phyloP scores from a whole-genome alignment of 1,140 invertebrate genomes.

The Coenobita brevimanus region DNA sequence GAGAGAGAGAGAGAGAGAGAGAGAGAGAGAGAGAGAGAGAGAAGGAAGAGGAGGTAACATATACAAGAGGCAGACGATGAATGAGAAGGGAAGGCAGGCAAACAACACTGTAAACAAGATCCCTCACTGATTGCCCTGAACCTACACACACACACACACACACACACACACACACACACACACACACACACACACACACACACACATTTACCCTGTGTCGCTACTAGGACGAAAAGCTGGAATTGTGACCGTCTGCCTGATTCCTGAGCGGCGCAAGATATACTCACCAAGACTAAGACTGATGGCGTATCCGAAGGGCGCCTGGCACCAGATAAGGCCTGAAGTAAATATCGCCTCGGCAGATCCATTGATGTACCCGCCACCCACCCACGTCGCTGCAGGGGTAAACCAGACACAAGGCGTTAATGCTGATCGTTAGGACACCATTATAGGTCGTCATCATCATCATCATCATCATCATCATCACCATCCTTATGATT shows the following conservation, averaged over 20 bases:
- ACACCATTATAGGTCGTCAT: too few species aligned
- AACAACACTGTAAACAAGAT: not conserved
- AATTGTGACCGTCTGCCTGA: too few species aligned
- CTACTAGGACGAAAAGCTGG: too few species aligned
- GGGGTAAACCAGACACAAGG: slow-evolving; percentile 72
- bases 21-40: not conserved
- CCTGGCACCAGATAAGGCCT: slow-evolving; percentile 96
- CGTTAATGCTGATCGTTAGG: not conserved
- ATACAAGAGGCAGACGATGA: not conserved
- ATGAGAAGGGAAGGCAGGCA: not conserved
- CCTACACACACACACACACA: not conserved
- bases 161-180: too few species aligned
- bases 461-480: too few species aligned
- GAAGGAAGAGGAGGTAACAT: not conserved
- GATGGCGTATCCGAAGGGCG: slow-evolving; percentile 96
- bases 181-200: too few species aligned
- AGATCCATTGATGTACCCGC: slow-evolving; percentile 98
- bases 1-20: too few species aligned
- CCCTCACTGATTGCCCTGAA: not conserved
- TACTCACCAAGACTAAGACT: slow-evolving; percentile 92
- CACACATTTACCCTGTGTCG: not conserved
- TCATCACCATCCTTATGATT: too few species aligned
- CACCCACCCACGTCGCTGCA: slow-evolving; percentile 99
- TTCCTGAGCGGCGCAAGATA: too few species aligned
- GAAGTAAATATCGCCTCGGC: slow-evolving; percentile 96